Evolutionary conservation across 2,888 invertebrate genomes (phyloP), one percentile per base, ranked within the genome.

Genomic region (Cryptus armator): DNA sequence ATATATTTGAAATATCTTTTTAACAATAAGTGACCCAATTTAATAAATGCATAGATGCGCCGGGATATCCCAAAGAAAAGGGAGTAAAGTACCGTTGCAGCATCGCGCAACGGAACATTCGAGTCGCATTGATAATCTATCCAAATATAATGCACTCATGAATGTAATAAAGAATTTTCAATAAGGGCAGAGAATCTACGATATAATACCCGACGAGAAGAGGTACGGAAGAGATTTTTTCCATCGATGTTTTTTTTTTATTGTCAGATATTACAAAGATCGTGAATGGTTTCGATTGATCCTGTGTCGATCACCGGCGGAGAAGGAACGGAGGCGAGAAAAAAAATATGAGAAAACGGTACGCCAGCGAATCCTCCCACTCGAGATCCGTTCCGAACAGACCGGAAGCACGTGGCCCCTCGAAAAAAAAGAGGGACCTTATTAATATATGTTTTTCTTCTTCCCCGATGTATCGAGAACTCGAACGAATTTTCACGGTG

Each of bases 381-480:
- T 78, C 67, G 62, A 77, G 10, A 29, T 44, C 29, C n/a, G 37
- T 10, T n/a, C 81, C 59, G 70, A 51, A 71, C 59, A 56, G 37
- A 70, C 86, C 89, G 88, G 89, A 88, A 88, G 85, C 70, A 62
- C 53, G 53, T 71, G 76, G 53, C 81, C 72, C 53, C 53, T 10
- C 19, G 56, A 56, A 37, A 37, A 37, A 37, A 81, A 70, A 62
- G 43, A 5, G 14, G 12, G 14, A 44, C 66, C 48, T 77, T 72
- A 72, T 77, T 82, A 77, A 80, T 72, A 72, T 72, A 68, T 62
- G 59, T 64, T 14, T 56, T 59, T 77, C 71, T 77, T 82, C 64
- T 10, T 59, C 74, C 51, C 68, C 51, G 19, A 12, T 46, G 46
- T 56, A 43, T 76, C 76, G 62, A 68, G 32, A 71, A 77, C 24